A percentile compares a stretch with the other conserved stretches of the same genome.
These are phyloP conservation scores for Paracanthobrama guichenoti DNA, from an alignment of 2,113 vertebrate species.

Conservation along the genomic window DNA sequence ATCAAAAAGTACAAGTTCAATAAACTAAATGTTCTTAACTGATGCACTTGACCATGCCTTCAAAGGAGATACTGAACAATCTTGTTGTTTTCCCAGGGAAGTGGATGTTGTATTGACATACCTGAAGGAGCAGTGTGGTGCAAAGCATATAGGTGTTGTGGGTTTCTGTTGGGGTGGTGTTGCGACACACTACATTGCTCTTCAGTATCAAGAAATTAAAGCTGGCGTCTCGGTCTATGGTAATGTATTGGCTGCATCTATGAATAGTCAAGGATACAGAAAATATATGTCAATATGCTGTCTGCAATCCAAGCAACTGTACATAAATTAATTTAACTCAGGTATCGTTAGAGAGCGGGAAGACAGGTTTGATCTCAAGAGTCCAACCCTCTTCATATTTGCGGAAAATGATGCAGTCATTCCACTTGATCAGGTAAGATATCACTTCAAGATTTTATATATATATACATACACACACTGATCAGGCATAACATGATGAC, in stretches of 20 bases:
- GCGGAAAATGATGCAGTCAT: slow-evolving; percentile 76
- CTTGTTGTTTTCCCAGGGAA: slow-evolving; percentile 68
- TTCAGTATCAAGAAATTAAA: slow-evolving; percentile 73
- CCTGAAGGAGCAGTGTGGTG: slow-evolving; percentile 74
- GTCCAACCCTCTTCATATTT: slow-evolving; percentile 83
- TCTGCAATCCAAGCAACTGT: background rate
- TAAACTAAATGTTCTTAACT: background rate
- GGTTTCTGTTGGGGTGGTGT: slow-evolving; percentile 83
- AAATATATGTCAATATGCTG: background rate
- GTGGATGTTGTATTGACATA: slow-evolving; percentile 72
- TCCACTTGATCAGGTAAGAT: slow-evolving; percentile 75
- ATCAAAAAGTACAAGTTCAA: slow-evolving; percentile 80
- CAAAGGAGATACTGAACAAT: background rate
- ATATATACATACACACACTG: too few species aligned
- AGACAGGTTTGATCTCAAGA: slow-evolving; percentile 72
- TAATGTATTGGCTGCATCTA: slow-evolving; percentile 42
- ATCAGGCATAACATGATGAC: too few species aligned
- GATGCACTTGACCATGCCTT: background rate
- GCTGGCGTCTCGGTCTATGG: slow-evolving; percentile 79
- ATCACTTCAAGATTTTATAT: background rate
- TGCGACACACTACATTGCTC: slow-evolving; percentile 75
- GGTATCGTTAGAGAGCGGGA: slow-evolving; percentile 76
- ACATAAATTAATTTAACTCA: slow-evolving; percentile 53
- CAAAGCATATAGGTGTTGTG: slow-evolving; percentile 67
- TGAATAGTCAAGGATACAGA: background rate